Evolutionary conservation across 2,888 invertebrate species (phyloP).

Genomic region (Parascotia fuliginaria): DNA sequence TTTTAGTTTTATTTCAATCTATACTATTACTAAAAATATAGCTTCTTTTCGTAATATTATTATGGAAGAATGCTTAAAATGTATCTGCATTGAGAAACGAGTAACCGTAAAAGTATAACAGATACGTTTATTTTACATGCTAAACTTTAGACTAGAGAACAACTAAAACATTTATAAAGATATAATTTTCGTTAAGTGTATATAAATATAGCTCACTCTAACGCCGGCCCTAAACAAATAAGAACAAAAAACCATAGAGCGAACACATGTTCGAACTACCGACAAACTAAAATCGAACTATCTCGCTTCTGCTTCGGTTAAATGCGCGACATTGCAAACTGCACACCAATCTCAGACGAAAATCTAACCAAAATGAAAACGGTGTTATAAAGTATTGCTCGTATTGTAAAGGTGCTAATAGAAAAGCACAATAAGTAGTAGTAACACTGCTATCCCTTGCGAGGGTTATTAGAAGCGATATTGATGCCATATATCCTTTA

Average conservation of each 20-base stretch:
- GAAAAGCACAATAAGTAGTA: neutral
- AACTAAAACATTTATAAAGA: slow-evolving; percentile 74
- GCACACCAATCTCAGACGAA: slow-evolving; percentile 15
- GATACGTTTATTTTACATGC: slow-evolving; percentile 50
- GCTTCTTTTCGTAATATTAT: slow-evolving; percentile 69
- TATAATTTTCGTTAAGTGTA: slow-evolving; percentile 59
- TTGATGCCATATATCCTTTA: too few species aligned
- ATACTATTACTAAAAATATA: slow-evolving; percentile 71
- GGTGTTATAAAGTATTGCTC: too few species aligned
- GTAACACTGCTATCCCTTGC: too few species aligned
- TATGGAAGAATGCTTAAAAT: slow-evolving; percentile 76
- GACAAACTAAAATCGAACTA: slow-evolving; percentile 66
- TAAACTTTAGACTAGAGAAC: slow-evolving; percentile 82
- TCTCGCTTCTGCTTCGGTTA: slow-evolving; percentile 58
- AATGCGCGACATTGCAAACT: slow-evolving; percentile 23
- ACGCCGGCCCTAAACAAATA: slow-evolving; percentile 59
- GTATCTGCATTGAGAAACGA: slow-evolving; percentile 61
- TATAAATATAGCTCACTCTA: slow-evolving; percentile 68
- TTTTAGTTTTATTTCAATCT: slow-evolving; percentile 57
- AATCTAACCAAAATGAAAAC: slow-evolving; percentile 2
- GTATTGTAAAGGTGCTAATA: too few species aligned
- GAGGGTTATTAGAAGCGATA: too few species aligned
- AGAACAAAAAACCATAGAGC: slow-evolving; percentile 65
- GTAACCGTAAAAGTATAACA: slow-evolving; percentile 50
- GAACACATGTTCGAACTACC: slow-evolving; percentile 54